Percentiles rank a stretch among this genome's conserved stretches.
These are phyloP conservation scores for Phrynosoma blainvillii DNA, from an alignment of 2,113 vertebrate genomes.

Conservation along the genomic window DNA sequence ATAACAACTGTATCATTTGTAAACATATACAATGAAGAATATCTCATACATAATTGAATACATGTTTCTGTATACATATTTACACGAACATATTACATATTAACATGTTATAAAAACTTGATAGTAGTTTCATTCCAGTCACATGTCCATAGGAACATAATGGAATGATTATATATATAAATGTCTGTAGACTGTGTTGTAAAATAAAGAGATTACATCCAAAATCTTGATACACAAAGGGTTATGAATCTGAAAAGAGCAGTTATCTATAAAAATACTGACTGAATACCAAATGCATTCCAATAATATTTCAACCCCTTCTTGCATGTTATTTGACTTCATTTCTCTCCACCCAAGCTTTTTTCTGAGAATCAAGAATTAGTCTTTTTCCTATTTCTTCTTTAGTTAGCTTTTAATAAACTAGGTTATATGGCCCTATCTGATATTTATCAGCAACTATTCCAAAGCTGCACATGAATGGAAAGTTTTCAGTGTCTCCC, in stretches of 20 bases:
- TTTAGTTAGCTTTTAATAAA: slow-evolving; percentile 17
- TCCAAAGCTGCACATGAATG: slow-evolving; percentile 7
- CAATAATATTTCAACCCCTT: neutral
- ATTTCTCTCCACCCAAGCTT: neutral
- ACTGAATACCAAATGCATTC: neutral
- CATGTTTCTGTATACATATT: neutral
- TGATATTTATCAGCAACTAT: slow-evolving; percentile 20
- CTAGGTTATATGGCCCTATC: neutral
- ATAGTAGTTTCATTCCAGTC: neutral
- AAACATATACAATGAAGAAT: neutral
- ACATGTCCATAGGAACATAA: neutral
- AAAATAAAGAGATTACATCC: neutral
- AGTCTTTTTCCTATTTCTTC: neutral
- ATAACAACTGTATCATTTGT: neutral
- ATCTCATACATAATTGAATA: neutral
- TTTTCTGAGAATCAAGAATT: slow-evolving; percentile 10
- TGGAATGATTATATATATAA: neutral
- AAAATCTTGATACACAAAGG: neutral
- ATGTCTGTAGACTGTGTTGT: neutral
- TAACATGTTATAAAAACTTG: neutral
- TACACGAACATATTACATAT: neutral
- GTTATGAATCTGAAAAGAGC: neutral
- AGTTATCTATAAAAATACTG: neutral
- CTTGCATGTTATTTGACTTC: neutral
- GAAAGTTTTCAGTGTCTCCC: slow-evolving; percentile 22